Evolutionary conservation across 2,888 invertebrate species (phyloP).

Genomic region (Eledone cirrhosa): DNA sequence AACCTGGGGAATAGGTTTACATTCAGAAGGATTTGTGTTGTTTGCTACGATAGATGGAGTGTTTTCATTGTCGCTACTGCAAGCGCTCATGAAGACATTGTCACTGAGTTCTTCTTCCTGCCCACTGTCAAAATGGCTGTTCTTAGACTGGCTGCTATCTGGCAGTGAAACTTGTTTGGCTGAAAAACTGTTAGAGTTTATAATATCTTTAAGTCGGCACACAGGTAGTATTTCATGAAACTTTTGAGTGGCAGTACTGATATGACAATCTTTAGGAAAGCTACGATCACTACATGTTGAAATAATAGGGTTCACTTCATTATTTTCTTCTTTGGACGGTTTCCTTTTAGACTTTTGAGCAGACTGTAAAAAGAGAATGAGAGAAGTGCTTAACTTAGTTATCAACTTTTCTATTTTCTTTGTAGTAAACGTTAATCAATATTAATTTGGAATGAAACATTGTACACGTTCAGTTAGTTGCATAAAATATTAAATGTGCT

Average conservation of each 20-base stretch:
- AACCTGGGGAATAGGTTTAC: too few relatives aligned
- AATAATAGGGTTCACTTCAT: not conserved
- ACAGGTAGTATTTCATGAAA: constrained; percentile 21
- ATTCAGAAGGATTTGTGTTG: too few relatives aligned
- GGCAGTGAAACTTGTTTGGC: not conserved
- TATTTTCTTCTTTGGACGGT: not conserved
- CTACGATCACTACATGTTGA: too few relatives aligned
- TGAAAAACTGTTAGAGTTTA: not conserved
- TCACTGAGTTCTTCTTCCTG: not conserved
- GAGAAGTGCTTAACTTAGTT: too few relatives aligned
- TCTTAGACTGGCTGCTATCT: too few relatives aligned
- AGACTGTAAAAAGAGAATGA: not conserved
- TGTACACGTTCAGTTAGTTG: too few relatives aligned
- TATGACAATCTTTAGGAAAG: not conserved
- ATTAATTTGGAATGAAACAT: too few relatives aligned
- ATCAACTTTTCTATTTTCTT: too few relatives aligned
- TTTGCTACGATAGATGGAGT: too few relatives aligned
- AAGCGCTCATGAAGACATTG: not conserved
- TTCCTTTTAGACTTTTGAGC: constrained; percentile 24
- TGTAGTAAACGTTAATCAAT: too few relatives aligned
- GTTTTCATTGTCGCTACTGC: too few relatives aligned
- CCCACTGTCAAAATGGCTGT: not conserved
- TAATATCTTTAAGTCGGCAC: constrained; percentile 1
- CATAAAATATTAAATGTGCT: too few relatives aligned
- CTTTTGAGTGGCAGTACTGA: not conserved